phyloP scores from a whole-genome alignment of 2,113 vertebrate genomes.

The Bombycilla garrulus region DNA sequence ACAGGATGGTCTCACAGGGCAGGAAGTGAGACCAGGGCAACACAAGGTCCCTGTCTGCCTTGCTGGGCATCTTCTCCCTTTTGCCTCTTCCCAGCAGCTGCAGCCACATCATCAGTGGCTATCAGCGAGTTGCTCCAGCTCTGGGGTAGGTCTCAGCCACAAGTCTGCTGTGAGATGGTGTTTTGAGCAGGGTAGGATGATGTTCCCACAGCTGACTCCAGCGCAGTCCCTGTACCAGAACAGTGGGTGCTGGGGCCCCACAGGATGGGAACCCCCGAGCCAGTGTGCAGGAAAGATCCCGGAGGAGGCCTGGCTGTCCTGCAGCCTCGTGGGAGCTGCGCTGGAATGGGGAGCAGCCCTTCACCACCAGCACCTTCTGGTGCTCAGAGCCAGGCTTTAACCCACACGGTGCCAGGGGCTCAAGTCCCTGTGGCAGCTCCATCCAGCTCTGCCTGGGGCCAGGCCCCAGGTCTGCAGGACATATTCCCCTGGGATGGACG shows the following conservation, averaged over 20 bases:
- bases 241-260: not conserved
- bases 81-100: accelerated
- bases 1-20: not conserved
- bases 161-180: not conserved
- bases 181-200: not conserved
- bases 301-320: accelerated
- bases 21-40: not conserved
- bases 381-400: not conserved
- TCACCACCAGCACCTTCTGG: no score
- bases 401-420: accelerated
- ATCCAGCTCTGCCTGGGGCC: not conserved
- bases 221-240: accelerated
- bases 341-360: not conserved
- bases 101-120: not conserved
- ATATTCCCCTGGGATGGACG: not conserved
- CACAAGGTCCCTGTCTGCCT: accelerated
- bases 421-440: not conserved
- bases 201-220: not conserved
- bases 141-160: not conserved
- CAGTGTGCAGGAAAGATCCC: not conserved
- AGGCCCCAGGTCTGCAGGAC: not conserved
- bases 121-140: not conserved
- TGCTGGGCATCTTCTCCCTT: not conserved
- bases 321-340: accelerated
- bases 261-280: accelerated